phyloP scores from a whole-genome alignment of 2,888 invertebrate genomes.

The Thymelicus sylvestris region DNA sequence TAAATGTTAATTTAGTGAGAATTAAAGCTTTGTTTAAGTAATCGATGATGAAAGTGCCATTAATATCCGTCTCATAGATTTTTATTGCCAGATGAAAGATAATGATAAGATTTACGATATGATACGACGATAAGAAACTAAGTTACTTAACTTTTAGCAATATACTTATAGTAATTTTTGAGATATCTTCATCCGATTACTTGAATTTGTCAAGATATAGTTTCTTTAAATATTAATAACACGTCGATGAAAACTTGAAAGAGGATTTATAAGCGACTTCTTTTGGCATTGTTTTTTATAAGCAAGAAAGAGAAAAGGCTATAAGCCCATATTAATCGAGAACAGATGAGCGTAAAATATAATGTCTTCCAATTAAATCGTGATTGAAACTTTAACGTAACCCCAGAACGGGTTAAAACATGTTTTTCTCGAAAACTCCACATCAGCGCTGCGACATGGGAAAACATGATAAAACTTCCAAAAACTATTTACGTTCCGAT shows the following conservation, averaged over 20 bases:
- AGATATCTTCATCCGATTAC: too few species aligned
- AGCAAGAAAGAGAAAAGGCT: neutral
- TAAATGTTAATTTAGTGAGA: constrained; percentile 22
- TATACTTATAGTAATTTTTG: too few species aligned
- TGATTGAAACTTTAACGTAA: neutral
- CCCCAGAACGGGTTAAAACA: constrained; percentile 6
- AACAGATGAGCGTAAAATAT: neutral
- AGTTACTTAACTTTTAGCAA: constrained; percentile 10
- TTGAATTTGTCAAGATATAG: too few species aligned
- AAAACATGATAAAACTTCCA: constrained; percentile 30
- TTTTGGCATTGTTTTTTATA: too few species aligned
- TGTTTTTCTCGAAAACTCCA: constrained; percentile 30
- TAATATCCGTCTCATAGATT: constrained; percentile 25
- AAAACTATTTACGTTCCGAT: constrained; percentile 22
- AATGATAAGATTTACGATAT: constrained; percentile 27
- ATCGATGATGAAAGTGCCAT: constrained; percentile 29
- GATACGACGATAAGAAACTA: constrained; percentile 12
- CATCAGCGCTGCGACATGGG: constrained; percentile 27
- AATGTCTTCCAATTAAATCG: neutral
- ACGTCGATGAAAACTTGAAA: too few species aligned
- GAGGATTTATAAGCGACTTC: too few species aligned
- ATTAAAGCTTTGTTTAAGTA: constrained; percentile 28
- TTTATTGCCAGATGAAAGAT: constrained; percentile 33
- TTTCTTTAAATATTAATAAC: too few species aligned
- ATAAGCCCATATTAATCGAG: neutral